Base-by-base conservation (phyloP, 2,113 vertebrate species). In the Salvator merianae region DNA sequence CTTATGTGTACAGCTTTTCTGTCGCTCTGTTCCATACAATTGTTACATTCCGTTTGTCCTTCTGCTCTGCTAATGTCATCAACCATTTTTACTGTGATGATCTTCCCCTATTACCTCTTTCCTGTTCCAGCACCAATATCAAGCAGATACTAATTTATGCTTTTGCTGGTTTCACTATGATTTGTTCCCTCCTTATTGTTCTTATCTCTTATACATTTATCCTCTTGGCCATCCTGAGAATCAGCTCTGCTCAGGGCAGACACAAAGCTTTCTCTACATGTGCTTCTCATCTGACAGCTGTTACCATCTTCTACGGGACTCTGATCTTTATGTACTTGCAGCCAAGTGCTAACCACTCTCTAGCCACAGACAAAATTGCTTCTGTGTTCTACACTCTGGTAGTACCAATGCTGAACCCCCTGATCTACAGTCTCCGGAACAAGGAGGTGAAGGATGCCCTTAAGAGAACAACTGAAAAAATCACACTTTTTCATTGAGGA, bases 81-180 rank as follows among this genome's bases (percentile, higher is more conserved):
- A 92, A 93, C 40, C 90, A 91, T 77, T 94, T 93, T 72, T 94
- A 93, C 90, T 94, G 93, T 13, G 89, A 94, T 87, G 93, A 93
- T 47, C 90, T 89, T 34, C 90, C 89, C 0, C 86, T 94, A 28
- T 38, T 92, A 68, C 88, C 87, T 10, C 91, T 94, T 6, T 94
- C 93, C 30, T 91, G 93, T n/a, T 94, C 91, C 13, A 87, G 91
- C 30, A 93, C 88, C 40, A 79, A 84, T 59, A 30, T 90, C 36
- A 93, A 90, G 0, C 89, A 91, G 79, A 88, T 91, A 30, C 5
- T 93, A 72, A 82, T 93, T 1, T 94, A 92, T 2, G 90, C 84
- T n/a, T n/a, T 93, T 50, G 92, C 91, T 34, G 92, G 90, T 18
- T 92, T 94, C 80, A 90, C 89, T 68, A 89, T 92, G 55, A 86